A percentile compares a stretch with the other conserved stretches of the same genome.
Evolutionary conservation across 2,797 vertebrate genomes (phyloP).

Genomic region (Pseudopleuronectes americanus): DNA sequence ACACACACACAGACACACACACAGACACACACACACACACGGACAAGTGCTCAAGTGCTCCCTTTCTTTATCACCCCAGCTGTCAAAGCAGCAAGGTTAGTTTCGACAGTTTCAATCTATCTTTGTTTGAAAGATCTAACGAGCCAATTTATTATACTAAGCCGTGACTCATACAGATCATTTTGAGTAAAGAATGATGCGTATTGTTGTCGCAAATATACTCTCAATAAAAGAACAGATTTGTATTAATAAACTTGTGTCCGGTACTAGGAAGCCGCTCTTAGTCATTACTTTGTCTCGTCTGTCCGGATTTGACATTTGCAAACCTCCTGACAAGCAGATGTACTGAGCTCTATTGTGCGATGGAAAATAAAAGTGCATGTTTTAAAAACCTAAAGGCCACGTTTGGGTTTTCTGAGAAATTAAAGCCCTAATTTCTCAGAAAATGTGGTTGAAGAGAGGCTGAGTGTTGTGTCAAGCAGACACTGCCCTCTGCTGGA

Average conservation of each 20-base stretch:
- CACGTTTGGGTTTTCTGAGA: constrained; percentile 12
- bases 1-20: constrained; percentile 22
- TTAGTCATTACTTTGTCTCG: not conserved
- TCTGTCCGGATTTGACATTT: not conserved
- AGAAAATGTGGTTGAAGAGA: constrained; percentile 11
- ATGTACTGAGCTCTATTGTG: constrained; percentile 1
- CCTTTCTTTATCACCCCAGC: constrained; percentile 58
- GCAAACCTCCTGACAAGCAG: not conserved
- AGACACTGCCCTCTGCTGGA: constrained; percentile 81
- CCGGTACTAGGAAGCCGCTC: not conserved
- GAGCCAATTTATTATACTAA: not conserved
- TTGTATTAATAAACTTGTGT: not conserved
- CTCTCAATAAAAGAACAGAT: not conserved
- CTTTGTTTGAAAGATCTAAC: constrained; percentile 13
- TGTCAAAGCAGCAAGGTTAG: constrained; percentile 57
- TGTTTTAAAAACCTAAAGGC: not conserved
- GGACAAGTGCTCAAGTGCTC: constrained; percentile 54
- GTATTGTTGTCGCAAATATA: not conserved
- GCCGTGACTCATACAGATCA: not conserved
- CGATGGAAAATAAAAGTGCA: not conserved
- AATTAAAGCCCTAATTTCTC: constrained; percentile 9
- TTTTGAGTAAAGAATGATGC: not conserved
- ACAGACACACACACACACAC: constrained; percentile 31
- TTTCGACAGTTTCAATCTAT: constrained; percentile 35
- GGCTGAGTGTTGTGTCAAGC: constrained; percentile 35